phyloP scores from a whole-genome alignment of 2,113 vertebrate genomes.

The Prunella himalayana region DNA sequence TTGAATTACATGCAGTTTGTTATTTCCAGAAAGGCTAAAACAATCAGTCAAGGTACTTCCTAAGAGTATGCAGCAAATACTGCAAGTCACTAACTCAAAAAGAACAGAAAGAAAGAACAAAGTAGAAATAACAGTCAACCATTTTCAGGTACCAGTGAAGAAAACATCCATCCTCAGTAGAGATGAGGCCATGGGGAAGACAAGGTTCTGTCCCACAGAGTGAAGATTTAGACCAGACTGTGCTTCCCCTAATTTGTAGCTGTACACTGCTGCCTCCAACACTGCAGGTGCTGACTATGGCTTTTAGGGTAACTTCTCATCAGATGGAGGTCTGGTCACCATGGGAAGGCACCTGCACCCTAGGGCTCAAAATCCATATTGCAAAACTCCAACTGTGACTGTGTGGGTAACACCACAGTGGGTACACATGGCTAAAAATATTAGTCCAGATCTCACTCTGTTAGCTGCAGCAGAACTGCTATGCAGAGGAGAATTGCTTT shows the following conservation, averaged over 20 bases:
- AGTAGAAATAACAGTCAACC: neutral
- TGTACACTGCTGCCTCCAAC: neutral
- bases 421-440: accelerated
- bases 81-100: neutral
- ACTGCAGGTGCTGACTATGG: neutral
- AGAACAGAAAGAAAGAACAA: neutral
- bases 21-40: conserved; percentile 5
- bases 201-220: neutral
- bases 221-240: neutral
- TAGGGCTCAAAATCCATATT: neutral
- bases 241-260: neutral
- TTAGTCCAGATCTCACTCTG: neutral
- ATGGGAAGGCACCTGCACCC: neutral
- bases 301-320: neutral
- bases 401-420: neutral
- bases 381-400: neutral
- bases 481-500: neutral
- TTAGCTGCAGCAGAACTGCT: neutral
- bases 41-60: neutral
- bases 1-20: neutral
- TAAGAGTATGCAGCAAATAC: neutral
- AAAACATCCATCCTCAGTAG: neutral
- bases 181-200: neutral
- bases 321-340: neutral
- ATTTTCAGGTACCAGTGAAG: neutral